phyloP scores from a whole-genome alignment of 2,113 vertebrate species.

The Nansenia antarctica region DNA sequence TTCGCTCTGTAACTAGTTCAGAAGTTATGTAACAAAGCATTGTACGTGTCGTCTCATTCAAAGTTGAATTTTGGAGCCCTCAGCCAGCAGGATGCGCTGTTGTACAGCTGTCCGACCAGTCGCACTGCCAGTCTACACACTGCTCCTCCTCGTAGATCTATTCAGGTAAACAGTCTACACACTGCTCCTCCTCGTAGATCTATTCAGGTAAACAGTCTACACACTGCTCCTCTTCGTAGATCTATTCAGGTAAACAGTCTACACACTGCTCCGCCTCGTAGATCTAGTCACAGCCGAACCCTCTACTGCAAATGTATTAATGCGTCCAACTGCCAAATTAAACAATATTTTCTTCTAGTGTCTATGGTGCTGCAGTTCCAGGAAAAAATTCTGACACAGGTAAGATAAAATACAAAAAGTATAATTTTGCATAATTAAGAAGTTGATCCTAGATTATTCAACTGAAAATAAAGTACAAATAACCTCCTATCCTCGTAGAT shows the following conservation, averaged over 20 bases:
- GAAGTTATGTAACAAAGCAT: neutral
- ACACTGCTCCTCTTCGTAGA: no score
- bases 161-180: neutral
- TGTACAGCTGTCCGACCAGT: neutral
- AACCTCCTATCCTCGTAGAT: neutral
- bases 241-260: no score
- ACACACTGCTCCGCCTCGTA: no score
- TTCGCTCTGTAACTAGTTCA: neutral
- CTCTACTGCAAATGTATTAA: no score
- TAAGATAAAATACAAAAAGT: neutral
- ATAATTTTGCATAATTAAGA: no score
- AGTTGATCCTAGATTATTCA: neutral
- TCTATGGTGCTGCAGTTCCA: slow-evolving; percentile 8
- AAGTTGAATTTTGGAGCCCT: neutral
- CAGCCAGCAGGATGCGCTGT: neutral
- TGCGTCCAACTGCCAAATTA: no score
- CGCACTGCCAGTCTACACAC: neutral
- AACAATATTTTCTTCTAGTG: slow-evolving; percentile 7
- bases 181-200: neutral
- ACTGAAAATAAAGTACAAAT: neutral
- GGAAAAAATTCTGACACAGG: slow-evolving; percentile 6
- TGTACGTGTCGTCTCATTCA: no score
- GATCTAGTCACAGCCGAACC: no score
- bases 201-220: no score
- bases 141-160: neutral